Base-by-base conservation (phyloP, 2,797 vertebrate genomes). In the Podarcis siculus region DNA sequence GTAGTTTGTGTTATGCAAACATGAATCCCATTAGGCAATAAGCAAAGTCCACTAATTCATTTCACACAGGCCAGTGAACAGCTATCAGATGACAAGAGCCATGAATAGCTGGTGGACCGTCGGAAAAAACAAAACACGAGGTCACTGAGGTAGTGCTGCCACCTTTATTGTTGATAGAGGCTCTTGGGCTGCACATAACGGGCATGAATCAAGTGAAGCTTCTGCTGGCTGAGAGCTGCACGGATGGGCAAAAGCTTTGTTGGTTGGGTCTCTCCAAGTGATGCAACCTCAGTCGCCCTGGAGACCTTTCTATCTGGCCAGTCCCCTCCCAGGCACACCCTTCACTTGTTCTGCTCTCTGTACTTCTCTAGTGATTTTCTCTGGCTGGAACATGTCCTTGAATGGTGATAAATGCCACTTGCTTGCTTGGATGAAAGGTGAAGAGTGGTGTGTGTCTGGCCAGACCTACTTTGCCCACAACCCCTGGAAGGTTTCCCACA, bases 1-100 rank as follows among this genome's bases (percentile, higher is more conserved):
- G 79, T 93, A 91, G 87, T 93, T 94, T 88, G 79, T 71, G 75
- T 77, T 92, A 87, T 85, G 82, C 10, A 77, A 93, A 81, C 49
- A 86, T 49, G 90, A 91, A 91, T 93, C 81, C 90, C 88, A 9
- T 88, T 84, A 92, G 87, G 81, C 67, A 69, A 89, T 93, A 64
- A 90, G 64, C 75, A 92, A 80, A 89, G 81, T 71, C 78, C 86
- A 86, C 76, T 7, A 0, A 87, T 86, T 92, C 64, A 78, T 89
- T 90, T 94, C 86, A 69, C 79, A 66, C 64, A 91, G 85, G 37
- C 73, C 86, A 90, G 81, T 0, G 0, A 94, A 91, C 77, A 79
- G 71, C 86, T 82, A 84, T 93, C 89, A 82, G 10, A 77, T 69
- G 87, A 87, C 77, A 79, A 66, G 32, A 32, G 23, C 37, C 82